Evolutionary conservation across 2,888 invertebrate species (phyloP), one percentile per base, ranked within the genome.

Genomic region (Lasioglossum morio): DNA sequence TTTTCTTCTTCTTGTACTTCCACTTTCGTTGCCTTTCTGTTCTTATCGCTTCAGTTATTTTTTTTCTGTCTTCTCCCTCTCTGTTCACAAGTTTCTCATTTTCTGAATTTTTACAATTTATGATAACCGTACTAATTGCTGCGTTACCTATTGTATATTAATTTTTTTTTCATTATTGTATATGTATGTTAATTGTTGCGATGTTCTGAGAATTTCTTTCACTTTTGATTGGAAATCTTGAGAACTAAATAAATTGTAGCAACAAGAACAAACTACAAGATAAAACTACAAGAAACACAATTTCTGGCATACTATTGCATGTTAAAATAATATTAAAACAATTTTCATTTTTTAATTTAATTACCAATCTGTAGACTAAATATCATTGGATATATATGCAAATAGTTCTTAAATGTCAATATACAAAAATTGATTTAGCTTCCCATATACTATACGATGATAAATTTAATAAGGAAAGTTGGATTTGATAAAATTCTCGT

Each of bases 1-100:
- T 19, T 77, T 66, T 72, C 27, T 66, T 34, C 30, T 30, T 48
- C 19, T 53, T 4, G 23, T 48, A 57, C 37, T 16, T 40, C 70
- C 27, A n/a, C 37, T 34, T 46, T 72, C 48, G 23, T n/a, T 34
- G 7, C 30, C 60, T 37, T 46, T 8, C 30, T 48, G 14, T n/a
- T 74, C 40, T 84, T 78, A 84, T 78, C 83, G 16, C 46, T 0
- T 19, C 12, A 23, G 30, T 69, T 34, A 43, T 60, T 70, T 75
- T 69, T 70, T 72, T 53, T 53, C 72, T 66, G 30, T 14, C 34
- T 53, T 2, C 16, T 12, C 19, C 14, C 43, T 48, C 27, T 53
- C 23, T 37, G 43, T 66, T 27, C 34, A 27, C 69, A 40, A 40
- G n/a, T 60, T 63, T 37, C 14, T 30, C n/a, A 37, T n/a, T 27